Percentiles rank a stretch among this genome's conserved stretches.
Evolutionary conservation across 1,140 invertebrate genomes (phyloP).

Genomic region (Aphelenchoides avenae): DNA sequence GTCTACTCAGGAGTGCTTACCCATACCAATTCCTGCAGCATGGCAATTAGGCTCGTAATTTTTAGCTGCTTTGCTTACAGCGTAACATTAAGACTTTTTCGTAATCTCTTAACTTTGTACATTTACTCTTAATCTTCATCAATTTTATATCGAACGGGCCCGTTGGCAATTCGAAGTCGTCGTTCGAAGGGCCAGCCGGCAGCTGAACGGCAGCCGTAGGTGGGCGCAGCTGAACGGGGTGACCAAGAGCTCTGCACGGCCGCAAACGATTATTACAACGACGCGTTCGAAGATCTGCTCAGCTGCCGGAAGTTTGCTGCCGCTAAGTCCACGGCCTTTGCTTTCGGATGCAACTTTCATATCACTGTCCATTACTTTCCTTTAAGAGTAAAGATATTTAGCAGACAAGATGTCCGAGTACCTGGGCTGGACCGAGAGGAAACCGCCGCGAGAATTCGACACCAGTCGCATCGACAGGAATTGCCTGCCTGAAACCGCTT

Average conservation of each 20-base stretch:
- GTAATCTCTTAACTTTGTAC: background rate
- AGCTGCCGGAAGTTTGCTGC: too few species aligned
- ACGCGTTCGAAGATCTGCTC: too few species aligned
- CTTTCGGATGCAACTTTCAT: too few species aligned
- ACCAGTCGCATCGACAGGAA: conserved; percentile 20
- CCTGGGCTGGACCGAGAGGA: conserved; percentile 27
- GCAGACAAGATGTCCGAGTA: conserved; percentile 33
- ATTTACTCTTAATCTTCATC: too few species aligned
- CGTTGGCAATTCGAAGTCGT: background rate
- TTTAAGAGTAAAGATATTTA: too few species aligned
- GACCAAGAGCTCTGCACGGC: background rate
- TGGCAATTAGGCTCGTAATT: too few species aligned
- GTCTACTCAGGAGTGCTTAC: too few species aligned
- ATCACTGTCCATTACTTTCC: too few species aligned
- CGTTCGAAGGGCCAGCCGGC: background rate
- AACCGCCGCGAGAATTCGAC: conserved; percentile 23
- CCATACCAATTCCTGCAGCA: too few species aligned
- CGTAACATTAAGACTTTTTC: background rate
- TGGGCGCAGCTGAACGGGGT: background rate
- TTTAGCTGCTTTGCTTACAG: conserved; percentile 10
- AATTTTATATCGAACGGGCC: background rate
- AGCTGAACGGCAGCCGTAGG: background rate
- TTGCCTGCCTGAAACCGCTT: conserved; percentile 14
- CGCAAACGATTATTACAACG: too few species aligned
- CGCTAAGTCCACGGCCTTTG: too few species aligned